These are phyloP conservation scores for Nycticryphes semicollaris DNA, from an alignment of 2,113 vertebrate genomes.

Conservation along the genomic window DNA sequence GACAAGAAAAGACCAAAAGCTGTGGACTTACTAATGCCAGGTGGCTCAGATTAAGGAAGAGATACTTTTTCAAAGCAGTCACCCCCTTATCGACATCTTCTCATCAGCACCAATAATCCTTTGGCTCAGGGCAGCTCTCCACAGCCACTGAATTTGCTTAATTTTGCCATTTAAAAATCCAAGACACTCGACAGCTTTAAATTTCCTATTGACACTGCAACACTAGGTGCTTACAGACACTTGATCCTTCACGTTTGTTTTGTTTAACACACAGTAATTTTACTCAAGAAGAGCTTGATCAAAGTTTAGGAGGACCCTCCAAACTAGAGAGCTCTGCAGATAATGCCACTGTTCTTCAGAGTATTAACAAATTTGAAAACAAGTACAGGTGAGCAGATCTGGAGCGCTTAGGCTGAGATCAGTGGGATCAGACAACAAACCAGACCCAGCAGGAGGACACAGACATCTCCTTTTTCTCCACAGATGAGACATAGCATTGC, in stretches of 20 bases:
- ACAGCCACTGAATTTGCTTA: background rate
- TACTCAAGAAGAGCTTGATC: background rate
- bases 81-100: background rate
- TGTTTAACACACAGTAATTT: background rate
- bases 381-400: background rate
- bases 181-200: background rate
- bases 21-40: background rate
- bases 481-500: background rate
- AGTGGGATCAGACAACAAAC: background rate
- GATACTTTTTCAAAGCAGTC: background rate
- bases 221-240: rapidly evolving
- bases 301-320: background rate
- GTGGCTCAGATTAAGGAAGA: background rate
- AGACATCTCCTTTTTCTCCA: background rate
- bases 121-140: background rate
- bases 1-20: background rate
- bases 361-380: background rate
- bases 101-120: background rate
- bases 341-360: background rate
- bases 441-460: background rate
- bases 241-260: background rate
- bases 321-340: background rate
- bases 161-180: background rate
- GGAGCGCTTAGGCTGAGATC: background rate
- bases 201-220: background rate